phyloP scores from a whole-genome alignment of 1,140 invertebrate species.

The Oedothorax gibbosus region DNA sequence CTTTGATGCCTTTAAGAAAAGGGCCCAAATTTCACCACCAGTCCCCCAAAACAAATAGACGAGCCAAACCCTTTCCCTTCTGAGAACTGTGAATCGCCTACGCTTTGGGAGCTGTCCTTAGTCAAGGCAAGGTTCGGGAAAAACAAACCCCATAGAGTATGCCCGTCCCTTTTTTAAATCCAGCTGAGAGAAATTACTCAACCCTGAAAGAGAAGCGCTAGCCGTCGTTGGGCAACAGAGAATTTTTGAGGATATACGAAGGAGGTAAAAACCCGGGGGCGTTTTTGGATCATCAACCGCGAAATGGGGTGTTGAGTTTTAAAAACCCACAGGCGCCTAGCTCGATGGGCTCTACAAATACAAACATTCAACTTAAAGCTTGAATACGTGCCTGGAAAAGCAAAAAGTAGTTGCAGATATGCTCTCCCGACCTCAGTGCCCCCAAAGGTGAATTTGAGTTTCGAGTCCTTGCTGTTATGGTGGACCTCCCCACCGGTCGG shows the following conservation, averaged over 20 bases:
- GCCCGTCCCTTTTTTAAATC: background rate
- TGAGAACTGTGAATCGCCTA: constrained; percentile 9
- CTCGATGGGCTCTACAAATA: background rate
- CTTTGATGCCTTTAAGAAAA: constrained; percentile 40
- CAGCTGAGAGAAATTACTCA: constrained; percentile 62
- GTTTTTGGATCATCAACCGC: background rate
- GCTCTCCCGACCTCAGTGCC: too few species aligned
- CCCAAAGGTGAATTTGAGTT: background rate
- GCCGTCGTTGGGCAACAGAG: constrained; percentile 63
- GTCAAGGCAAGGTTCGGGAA: constrained; percentile 62
- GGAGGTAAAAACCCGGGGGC: constrained; percentile 44
- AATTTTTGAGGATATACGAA: constrained; percentile 64
- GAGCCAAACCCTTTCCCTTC: too few species aligned
- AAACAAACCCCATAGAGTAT: constrained; percentile 63
- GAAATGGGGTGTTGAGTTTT: background rate
- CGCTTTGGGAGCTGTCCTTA: constrained; percentile 63
- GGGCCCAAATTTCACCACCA: background rate
- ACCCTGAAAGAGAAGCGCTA: constrained; percentile 63
- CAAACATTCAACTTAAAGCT: too few species aligned
- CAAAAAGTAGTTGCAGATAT: too few species aligned
- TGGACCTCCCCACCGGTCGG: background rate
- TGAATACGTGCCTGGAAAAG: too few species aligned
- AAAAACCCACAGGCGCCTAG: background rate
- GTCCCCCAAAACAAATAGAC: constrained; percentile 14
- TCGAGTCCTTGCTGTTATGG: background rate